phyloP scores from a whole-genome alignment of 2,888 invertebrate species.

The Leptinotarsa juncta region DNA sequence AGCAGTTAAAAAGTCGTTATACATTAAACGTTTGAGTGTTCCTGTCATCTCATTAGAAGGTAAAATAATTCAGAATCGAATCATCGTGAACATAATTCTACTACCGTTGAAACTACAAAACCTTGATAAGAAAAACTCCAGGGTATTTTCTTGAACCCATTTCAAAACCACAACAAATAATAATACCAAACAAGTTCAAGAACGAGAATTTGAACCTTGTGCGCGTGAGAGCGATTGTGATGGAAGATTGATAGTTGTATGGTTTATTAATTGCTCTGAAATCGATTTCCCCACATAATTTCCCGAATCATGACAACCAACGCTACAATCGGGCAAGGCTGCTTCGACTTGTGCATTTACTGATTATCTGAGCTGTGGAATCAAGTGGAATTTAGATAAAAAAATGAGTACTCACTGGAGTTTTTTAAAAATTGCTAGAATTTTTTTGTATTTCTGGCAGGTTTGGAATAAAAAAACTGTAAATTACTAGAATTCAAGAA shows the following conservation, averaged over 20 bases:
- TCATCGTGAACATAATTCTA: too few species aligned
- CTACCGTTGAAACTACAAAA: background rate
- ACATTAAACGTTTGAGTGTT: too few species aligned
- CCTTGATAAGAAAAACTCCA: background rate
- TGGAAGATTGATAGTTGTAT: conserved; percentile 4
- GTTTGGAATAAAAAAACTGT: too few species aligned
- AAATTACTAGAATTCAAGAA: too few species aligned
- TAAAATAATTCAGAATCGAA: too few species aligned
- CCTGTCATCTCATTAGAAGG: too few species aligned
- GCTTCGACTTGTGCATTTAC: background rate
- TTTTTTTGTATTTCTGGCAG: too few species aligned
- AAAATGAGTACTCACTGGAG: too few species aligned
- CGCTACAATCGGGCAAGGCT: background rate
- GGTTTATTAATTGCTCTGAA: background rate
- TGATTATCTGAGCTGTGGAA: background rate
- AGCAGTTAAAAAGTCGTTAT: too few species aligned
- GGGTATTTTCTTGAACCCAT: background rate
- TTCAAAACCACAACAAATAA: background rate
- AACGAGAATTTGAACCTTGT: background rate
- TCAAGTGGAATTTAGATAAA: too few species aligned
- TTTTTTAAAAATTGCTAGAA: too few species aligned
- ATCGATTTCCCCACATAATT: background rate
- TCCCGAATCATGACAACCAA: background rate
- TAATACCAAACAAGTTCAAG: conserved; percentile 4
- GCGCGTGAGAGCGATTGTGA: background rate